Base-by-base conservation (phyloP, 2,797 vertebrate genomes). In the Pitangus sulphuratus region DNA sequence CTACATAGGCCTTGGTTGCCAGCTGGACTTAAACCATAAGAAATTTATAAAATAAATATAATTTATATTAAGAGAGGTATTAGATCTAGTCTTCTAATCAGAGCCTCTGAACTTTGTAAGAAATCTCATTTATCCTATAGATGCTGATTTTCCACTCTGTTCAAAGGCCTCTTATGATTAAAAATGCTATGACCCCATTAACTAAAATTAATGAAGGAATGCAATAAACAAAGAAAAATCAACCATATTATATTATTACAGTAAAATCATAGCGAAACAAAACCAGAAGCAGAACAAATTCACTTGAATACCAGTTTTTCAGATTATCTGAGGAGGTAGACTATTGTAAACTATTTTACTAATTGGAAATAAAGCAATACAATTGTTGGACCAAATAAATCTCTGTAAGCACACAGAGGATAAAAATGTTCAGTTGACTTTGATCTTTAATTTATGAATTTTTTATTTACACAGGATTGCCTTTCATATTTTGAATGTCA, bases 151-250 rank as follows among this genome's bases (percentile, higher is more conserved):
- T 83, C 31, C 33, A 76, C 19, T 75, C 10, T 54, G 19, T 54
- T 84, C 54, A 79, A 82, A 92, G 37, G 39, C 64, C 64, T 84
- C 33, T 33, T 78, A 42, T 56, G 69, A 79, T 53, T 65, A 64
- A 84, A 92, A 86, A 65, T 26, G 5, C 25, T 60, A 37, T 39
- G 11, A 30, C 15, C 40, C 80, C 24, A 51, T 47, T 94, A 82
- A 82, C 64, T 87, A 84, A 90, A 95, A 89, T 87, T 86, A 74
- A 90, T 80, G 48, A 71, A 77, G 48, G 18, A 60, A 76, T 74
- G 8, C 24, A 22, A 79, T 60, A 33, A 72, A 89, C 37, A 95
- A 94, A 90, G 24, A 56, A 42, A 62, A 90, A 72, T 13, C 58
- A 7, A 61, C 72, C 21, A 26, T 58, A 44, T 26, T 81, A 4